Conservation (phyloP, 2,113 vertebrate genomes). For the Leucosticte australis region DNA sequence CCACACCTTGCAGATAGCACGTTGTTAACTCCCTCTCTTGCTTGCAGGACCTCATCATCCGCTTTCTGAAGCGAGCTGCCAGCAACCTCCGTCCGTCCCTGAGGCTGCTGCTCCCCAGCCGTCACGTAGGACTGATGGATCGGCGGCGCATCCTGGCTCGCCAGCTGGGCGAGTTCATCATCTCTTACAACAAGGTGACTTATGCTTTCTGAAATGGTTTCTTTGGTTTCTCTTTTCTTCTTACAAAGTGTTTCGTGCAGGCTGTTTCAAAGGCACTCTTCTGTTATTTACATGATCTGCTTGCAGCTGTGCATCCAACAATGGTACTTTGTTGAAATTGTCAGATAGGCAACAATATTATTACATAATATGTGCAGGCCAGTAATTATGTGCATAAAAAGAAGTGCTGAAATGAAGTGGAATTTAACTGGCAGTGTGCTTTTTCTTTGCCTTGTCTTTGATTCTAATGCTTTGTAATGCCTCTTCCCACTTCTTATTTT, state of each 20-base stretch:
- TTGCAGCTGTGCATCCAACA: background rate
- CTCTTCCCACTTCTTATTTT: background rate
- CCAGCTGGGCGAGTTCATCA: slow-evolving; percentile 89
- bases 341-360: background rate
- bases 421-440: background rate
- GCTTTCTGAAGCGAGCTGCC: slow-evolving; percentile 89
- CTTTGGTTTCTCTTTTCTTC: background rate
- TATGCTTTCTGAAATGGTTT: background rate
- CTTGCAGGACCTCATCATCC: slow-evolving; percentile 88
- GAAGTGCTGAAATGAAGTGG: background rate
- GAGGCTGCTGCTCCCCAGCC: slow-evolving; percentile 82
- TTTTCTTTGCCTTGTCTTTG: background rate
- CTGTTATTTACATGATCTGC: background rate
- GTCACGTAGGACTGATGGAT: slow-evolving; percentile 77
- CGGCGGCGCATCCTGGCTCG: slow-evolving; percentile 86
- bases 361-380: background rate
- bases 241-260: background rate
- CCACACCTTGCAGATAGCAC: background rate
- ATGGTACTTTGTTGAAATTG: background rate
- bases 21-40: background rate
- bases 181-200: slow-evolving; percentile 86
- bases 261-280: background rate
- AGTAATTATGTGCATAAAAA: background rate
- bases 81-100: slow-evolving; percentile 88
- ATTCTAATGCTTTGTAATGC: background rate